Percentiles rank a stretch among this genome's conserved stretches.
Conservation (phyloP, 92 coral and sea anemone species). For the Diadumene lineata region DNA sequence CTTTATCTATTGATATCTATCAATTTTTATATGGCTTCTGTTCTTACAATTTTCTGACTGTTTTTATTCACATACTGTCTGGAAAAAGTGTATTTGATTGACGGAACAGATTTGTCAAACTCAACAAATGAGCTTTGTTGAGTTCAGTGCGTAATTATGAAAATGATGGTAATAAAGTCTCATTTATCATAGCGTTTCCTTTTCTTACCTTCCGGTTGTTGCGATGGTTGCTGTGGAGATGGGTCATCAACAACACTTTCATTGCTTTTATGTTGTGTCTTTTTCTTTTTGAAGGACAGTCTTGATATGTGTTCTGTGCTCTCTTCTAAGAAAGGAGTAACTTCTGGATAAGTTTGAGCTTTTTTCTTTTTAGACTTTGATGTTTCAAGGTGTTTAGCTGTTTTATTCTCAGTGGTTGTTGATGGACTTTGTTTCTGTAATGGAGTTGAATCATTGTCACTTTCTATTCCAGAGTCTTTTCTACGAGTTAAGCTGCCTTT, state of each 20-base stretch:
- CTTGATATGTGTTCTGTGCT: neutral
- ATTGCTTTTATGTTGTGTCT: neutral
- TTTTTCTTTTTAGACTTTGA: neutral
- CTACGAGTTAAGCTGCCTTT: neutral
- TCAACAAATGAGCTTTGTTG: no score
- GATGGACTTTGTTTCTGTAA: neutral
- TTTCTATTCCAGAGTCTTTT: neutral
- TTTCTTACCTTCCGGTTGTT: neutral
- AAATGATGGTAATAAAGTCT: no score
- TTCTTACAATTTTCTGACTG: no score
- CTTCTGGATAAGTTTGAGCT: neutral
- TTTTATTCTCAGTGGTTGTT: neutral
- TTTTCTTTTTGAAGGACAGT: neutral
- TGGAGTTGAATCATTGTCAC: neutral
- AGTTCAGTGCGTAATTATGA: no score
- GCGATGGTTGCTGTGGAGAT: neutral
- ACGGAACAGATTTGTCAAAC: no score
- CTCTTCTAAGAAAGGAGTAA: no score
- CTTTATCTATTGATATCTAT: no score
- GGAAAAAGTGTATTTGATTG: no score
- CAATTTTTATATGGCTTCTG: no score
- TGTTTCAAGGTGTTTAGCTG: neutral
- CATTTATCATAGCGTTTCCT: neutral
- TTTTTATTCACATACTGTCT: no score
- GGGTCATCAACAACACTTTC: neutral